Evolutionary conservation across 1,140 invertebrate genomes (phyloP), one percentile per base, ranked within the genome.

Genomic region (Drosophila ogumai): DNA sequence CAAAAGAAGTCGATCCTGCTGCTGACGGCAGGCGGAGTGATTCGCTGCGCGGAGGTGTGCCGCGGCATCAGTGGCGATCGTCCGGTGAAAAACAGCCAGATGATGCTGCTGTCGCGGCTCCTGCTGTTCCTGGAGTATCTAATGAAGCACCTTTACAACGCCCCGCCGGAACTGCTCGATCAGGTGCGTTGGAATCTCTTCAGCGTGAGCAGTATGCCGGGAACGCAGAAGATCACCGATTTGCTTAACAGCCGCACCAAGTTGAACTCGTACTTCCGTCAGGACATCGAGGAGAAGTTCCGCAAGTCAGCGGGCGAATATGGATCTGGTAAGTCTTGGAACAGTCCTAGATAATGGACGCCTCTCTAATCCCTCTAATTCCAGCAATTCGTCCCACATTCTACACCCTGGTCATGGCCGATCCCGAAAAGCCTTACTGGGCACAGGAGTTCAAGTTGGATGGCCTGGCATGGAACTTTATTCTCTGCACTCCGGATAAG

Each of bases 1-100:
- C 97, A 99, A 93, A 99, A 99, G 92, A 99, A 99, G 93, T 96
- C 96, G 4, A 96, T 99, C 1, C 93, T 99, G n/a, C 93, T 99
- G 10, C 93, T 96, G 66, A 95, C 96, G 13, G 96, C 96, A 7
- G 95, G 95, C 75, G 95, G 95, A 5, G 94, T 96, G 17, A 94
- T 96, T 49, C 93, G 95, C 67, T 95, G 95, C 77, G 95, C 95
- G 9, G 95, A 95, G 91, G 94, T 95, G n/a, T 94, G 95, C 7
- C 94, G 95, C 58, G 92, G 93, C 49, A 93, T 94, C 6, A 78
- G 75, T 12, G 43, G 66, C 0, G 92, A 84, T 19, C 92, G 86
- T n/a, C 80, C 80, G 5, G 77, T 90, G 40, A 93, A 94, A 74
- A 95, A 96, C 84, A 94, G 94, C 10, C 96, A 97, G 91, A 94